phyloP scores from a whole-genome alignment of 2,797 vertebrate genomes.

The Myotis daubentonii region DNA sequence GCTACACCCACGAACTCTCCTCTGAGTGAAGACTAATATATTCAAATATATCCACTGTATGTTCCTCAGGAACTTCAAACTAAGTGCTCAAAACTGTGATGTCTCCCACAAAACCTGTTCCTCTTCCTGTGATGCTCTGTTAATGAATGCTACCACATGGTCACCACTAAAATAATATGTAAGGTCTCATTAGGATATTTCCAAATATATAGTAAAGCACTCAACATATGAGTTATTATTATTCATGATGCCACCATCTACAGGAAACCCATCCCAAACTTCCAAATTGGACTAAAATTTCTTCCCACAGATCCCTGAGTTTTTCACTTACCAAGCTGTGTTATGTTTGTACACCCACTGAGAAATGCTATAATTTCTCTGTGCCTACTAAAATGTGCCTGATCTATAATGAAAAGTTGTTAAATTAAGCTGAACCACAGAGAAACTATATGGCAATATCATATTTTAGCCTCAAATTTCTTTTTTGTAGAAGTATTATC shows the following conservation, averaged over 20 bases:
- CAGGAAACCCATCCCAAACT: conserved; percentile 21
- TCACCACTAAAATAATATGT: not conserved
- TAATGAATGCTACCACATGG: conserved; percentile 1
- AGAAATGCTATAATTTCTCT: conserved; percentile 50
- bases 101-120: conserved; percentile 43
- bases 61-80: not conserved
- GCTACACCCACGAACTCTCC: not conserved
- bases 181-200: conserved; percentile 43
- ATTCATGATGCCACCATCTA: conserved; percentile 9
- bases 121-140: conserved; percentile 2
- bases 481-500: conserved; percentile 17
- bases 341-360: conserved; percentile 13
- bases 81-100: conserved; percentile 12
- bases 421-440: conserved; percentile 53
- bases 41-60: not conserved
- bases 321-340: conserved; percentile 43
- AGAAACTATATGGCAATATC: conserved; percentile 31
- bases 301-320: conserved; percentile 1
- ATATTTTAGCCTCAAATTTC: conserved; percentile 41
- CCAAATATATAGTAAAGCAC: conserved; percentile 24
- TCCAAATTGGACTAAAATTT: conserved; percentile 52
- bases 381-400: conserved; percentile 53
- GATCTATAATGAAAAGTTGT: conserved; percentile 26
- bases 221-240: conserved; percentile 43
- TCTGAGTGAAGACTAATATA: not conserved